Conservation (phyloP, 1,140 invertebrate species). For the Theocolax elegans region DNA sequence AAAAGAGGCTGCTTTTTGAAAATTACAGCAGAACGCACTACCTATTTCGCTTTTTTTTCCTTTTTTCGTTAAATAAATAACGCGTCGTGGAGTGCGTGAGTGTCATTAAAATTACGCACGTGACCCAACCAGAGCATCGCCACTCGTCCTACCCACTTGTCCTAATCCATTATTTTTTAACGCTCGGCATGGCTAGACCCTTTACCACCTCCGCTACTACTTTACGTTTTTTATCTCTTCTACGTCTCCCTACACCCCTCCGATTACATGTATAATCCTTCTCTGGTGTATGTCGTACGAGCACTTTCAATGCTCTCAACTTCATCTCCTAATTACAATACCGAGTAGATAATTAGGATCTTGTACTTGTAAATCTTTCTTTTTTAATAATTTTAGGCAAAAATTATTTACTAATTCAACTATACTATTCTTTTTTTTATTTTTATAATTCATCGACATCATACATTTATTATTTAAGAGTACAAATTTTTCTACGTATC, state of each 20-base stretch:
- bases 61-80: constrained; percentile 17
- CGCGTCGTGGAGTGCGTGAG: constrained; percentile 19
- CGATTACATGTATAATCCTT: neutral
- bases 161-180: constrained; percentile 54
- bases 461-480: no score
- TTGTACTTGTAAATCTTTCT: neutral
- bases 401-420: no score
- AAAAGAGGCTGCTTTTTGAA: constrained; percentile 27
- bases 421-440: no score
- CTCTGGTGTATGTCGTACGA: neutral
- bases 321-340: neutral
- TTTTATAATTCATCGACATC: no score
- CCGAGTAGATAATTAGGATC: neutral
- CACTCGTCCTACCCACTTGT: constrained; percentile 16
- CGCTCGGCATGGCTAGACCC: constrained; percentile 21
- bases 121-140: constrained; percentile 33
- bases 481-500: no score
- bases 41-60: no score
- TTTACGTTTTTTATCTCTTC: neutral
- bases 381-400: no score
- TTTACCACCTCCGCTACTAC: constrained; percentile 23
- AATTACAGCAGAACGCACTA: constrained; percentile 11
- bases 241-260: neutral
- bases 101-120: constrained; percentile 55
- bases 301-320: neutral